phyloP scores from a whole-genome alignment of 2,888 invertebrate species.

The Dryocosmus kuriphilus region DNA sequence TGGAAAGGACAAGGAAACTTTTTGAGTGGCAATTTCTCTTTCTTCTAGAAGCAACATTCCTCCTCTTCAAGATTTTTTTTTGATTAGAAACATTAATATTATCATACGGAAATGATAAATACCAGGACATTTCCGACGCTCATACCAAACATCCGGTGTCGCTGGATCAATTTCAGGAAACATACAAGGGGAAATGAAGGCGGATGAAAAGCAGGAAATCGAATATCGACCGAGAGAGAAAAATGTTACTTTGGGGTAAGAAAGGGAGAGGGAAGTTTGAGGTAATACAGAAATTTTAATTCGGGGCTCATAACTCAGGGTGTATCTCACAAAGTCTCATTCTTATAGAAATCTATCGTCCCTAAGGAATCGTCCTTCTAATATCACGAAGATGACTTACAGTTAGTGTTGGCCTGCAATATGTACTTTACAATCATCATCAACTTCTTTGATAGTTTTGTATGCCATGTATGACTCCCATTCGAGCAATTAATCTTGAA shows the following conservation, averaged over 20 bases:
- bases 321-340: not conserved
- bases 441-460: not conserved
- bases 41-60: not conserved
- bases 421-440: not conserved
- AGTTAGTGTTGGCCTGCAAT: not conserved
- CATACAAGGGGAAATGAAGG: constrained; percentile 11
- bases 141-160: not conserved
- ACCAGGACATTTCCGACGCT: not conserved
- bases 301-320: not conserved
- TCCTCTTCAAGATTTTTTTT: not conserved
- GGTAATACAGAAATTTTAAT: not conserved
- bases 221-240: constrained; percentile 29
- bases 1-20: not conserved
- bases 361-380: not conserved
- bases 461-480: not conserved
- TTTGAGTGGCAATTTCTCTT: not conserved
- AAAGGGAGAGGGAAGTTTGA: not conserved
- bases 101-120: not conserved
- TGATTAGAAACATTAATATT: not conserved
- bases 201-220: constrained; percentile 15
- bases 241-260: not conserved
- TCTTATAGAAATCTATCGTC: not conserved
- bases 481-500: constrained; percentile 12
- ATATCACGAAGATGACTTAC: not conserved
- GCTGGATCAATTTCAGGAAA: not conserved